Evolutionary conservation across 2,888 invertebrate genomes (phyloP), one percentile per base, ranked within the genome.

Genomic region (Tridacna crocea): DNA sequence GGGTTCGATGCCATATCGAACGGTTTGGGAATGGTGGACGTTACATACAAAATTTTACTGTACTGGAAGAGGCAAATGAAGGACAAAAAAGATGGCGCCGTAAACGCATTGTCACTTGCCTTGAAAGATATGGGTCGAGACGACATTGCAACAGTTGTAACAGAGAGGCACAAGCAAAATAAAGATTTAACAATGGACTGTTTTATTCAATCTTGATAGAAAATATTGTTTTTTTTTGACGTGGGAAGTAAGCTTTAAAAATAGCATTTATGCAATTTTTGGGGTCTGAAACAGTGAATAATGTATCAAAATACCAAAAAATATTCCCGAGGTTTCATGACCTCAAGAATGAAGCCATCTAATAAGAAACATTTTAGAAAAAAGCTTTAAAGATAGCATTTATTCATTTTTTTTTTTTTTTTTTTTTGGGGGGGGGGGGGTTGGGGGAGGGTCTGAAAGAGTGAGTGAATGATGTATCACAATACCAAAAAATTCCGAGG

Each of bases 1-100:
- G 94, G 93, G 22, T 94, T 94, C 79, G 94, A 94, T 83, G 93
- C 94, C 36, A 90, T 94, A 61, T 92, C 94, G 13, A 93, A 92
- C 80, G 93, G 93, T n/a, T 89, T 92, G 0, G 89, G 89, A 66
- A 92, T 94, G 88, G 87, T 89, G 0, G 94, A 94, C 76, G 93
- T 94, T 24, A 93, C 94, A 0, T 94, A 94, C 88, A 92, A 92
- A 77, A 93, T 94, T 26, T 89, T 94, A 58, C 85, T 94, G 19
- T 89, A 93, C 85, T 94, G 94, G 94, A 94, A 94, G 82, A 88
- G 94, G 22, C 86, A 89, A 74, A 82, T 88, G 77, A 91, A 90
- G 78, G 90, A 92, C 80, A 92, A 91, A 60, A 88, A 89, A 51
- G 90, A 90, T 60, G 86, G 86, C 8, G 93, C 93, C n/a, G 91